Percentiles rank a stretch among this genome's conserved stretches.
phyloP scores from a whole-genome alignment of 2,113 vertebrate species.

The Glareola pratincola region DNA sequence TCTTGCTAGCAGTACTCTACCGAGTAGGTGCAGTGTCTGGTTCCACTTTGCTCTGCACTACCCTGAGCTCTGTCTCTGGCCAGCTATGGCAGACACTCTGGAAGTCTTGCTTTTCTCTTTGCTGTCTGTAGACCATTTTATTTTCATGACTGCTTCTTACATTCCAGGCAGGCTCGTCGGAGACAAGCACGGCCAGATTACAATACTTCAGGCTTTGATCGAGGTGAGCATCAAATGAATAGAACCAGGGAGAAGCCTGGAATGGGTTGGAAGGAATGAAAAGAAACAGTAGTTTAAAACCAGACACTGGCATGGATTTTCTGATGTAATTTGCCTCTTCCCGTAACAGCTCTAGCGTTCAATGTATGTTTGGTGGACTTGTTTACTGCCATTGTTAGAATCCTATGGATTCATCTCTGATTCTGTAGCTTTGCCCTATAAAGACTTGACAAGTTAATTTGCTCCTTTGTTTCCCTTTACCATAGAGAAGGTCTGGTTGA shows the following conservation, averaged over 20 bases:
- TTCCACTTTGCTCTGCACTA: not conserved
- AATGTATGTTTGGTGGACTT: not conserved
- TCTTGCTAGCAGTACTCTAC: not conserved
- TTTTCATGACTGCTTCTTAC: not conserved
- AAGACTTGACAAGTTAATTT: not conserved
- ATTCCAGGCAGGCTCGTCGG: constrained; percentile 25
- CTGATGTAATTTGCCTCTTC: not conserved
- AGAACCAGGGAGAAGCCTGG: not conserved
- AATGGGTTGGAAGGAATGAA: not conserved
- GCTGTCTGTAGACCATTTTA: not conserved
- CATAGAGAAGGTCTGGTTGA: constrained; percentile 77
- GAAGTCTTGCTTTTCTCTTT: not conserved
- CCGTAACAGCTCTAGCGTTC: not conserved
- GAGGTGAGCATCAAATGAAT: constrained; percentile 47
- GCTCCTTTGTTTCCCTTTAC: not conserved
- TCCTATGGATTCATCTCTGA: not conserved
- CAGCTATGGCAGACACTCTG: not conserved
- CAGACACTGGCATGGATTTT: not conserved
- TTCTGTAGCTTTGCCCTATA: not conserved
- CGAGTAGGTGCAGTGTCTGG: not conserved
- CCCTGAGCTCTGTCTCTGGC: not conserved
- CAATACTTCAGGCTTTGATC: constrained; percentile 46
- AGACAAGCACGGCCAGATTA: constrained; percentile 46
- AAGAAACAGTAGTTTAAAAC: not conserved
- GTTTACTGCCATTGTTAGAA: not conserved